Base-by-base conservation (phyloP, 2,888 invertebrate species). In the Plagiodera versicolora region DNA sequence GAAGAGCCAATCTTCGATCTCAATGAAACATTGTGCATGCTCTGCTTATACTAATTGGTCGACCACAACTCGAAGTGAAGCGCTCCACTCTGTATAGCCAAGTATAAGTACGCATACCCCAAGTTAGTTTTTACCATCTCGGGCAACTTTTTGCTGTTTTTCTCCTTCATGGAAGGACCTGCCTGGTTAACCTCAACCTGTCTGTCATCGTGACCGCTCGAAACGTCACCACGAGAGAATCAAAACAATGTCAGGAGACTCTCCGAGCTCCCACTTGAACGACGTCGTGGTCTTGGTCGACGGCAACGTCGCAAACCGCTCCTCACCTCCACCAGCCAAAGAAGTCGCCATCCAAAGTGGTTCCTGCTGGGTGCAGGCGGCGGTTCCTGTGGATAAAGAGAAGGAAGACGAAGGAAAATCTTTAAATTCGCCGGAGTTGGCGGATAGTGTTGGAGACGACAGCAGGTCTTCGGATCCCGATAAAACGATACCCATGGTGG, bases 221-320 rank as follows among this genome's bases (percentile, higher is more conserved):
- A 62, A 62, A 58, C 58, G 62, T 62, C 62, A 62, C 50, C 48
- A 49, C 49, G 58, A 62, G 47, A n/a, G n/a, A n/a, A 50, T 58
- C 56, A 56, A 47, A 49, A 73, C 71, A 54, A 75, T 75, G 75
- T 74, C 75, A 16, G 75, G 74, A 10, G 74, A 75, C 56, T 73
- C 72, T 30, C 73, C 74, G 9, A 66, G 68, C 39, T 70, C 74
- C 17, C 70, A 72, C 59, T 67, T 68, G 46, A 70, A 72, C 54
- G 73, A 75, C 47, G 61, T 70, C 6, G 72, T 73, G 62, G 72
- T 73, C 44, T 73, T 69, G 55, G 66, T 64, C 50, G 67, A 70
- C n/a, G 60, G 64, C 35, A 56, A 59, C 14, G 66, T 65, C 9
- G 61, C 63, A 44, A 56, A 60, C 14, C 65, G 66, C 10, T 70